phyloP scores from a whole-genome alignment of 92 coral and sea anemone genomes.

The Umimayanthus kanabou region DNA sequence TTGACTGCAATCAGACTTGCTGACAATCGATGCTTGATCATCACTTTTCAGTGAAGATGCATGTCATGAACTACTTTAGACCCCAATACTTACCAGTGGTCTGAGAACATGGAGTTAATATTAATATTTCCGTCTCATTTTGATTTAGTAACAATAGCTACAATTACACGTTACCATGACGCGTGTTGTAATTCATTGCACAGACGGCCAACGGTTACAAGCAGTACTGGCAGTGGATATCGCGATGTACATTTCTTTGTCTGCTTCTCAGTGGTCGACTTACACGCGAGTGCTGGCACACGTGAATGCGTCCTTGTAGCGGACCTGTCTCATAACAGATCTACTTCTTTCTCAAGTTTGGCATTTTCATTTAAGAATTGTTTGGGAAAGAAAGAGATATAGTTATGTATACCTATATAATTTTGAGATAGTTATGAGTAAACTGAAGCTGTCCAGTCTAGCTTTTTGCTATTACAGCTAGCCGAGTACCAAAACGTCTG shows the following conservation, averaged over 20 bases:
- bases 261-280: not conserved
- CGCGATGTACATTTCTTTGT: too few species aligned
- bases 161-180: too few species aligned
- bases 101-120: not conserved
- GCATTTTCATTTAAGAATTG: not conserved
- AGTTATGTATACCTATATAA: not conserved
- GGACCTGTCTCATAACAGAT: not conserved
- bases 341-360: not conserved
- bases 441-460: too few species aligned
- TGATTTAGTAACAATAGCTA: too few species aligned
- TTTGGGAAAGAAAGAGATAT: not conserved
- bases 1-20: not conserved
- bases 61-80: not conserved
- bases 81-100: not conserved
- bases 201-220: not conserved
- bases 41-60: too few species aligned
- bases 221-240: not conserved
- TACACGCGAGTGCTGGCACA: not conserved
- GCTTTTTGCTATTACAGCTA: too few species aligned
- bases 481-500: too few species aligned
- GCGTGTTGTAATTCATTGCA: not conserved
- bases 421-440: not conserved
- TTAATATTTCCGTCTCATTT: not conserved
- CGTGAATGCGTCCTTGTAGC: not conserved
- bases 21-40: not conserved